These are phyloP conservation scores for Corythoichthys intestinalis DNA, from an alignment of 2,113 vertebrate genomes.

Conservation along the genomic window DNA sequence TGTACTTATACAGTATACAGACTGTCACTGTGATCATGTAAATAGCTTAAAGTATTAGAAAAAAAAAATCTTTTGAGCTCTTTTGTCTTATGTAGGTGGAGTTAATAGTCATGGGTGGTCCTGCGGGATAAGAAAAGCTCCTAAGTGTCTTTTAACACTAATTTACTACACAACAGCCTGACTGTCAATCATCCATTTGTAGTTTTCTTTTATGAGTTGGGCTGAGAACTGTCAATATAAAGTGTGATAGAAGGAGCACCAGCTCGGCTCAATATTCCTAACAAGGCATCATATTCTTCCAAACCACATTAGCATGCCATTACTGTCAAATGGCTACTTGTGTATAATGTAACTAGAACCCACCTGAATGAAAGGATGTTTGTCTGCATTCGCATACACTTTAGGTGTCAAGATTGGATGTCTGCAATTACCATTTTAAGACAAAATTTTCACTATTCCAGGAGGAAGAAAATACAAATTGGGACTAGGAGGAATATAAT, in stretches of 20 bases:
- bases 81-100: slow-evolving; percentile 3
- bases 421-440: background rate
- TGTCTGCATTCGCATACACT: slow-evolving; percentile 9
- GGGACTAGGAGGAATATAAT: background rate
- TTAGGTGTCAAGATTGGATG: background rate
- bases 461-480: background rate
- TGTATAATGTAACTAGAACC: slow-evolving; percentile 6
- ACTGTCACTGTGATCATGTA: background rate
- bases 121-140: slow-evolving; percentile 27
- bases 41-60: background rate
- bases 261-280: background rate
- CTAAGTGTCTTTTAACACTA: slow-evolving; percentile 25
- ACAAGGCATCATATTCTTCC: slow-evolving; percentile 4
- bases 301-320: slow-evolving; percentile 16
- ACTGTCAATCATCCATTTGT: slow-evolving; percentile 19
- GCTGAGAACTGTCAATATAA: slow-evolving; percentile 3
- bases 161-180: slow-evolving; percentile 20
- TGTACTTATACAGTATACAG: background rate
- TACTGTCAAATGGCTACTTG: slow-evolving; percentile 9
- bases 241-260: background rate
- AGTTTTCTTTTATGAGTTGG: slow-evolving; percentile 2
- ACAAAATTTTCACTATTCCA: background rate
- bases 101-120: slow-evolving; percentile 25
- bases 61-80: background rate
- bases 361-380: slow-evolving; percentile 4